These are phyloP conservation scores for Lichenostomus cassidix DNA, from an alignment of 2,113 vertebrate genomes.

Conservation along the genomic window DNA sequence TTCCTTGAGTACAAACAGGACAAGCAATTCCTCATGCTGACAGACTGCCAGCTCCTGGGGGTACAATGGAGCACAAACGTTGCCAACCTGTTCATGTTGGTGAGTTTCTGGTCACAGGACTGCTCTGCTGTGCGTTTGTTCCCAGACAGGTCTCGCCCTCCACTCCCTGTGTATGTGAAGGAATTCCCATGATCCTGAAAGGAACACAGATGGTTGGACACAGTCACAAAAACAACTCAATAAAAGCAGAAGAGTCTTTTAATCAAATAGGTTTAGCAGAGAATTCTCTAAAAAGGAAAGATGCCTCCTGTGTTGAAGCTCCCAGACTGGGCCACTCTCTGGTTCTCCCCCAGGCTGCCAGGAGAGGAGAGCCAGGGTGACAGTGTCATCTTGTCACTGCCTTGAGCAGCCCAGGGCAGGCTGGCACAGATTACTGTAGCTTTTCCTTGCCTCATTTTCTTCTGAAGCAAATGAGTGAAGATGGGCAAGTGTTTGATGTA, in stretches of 20 bases:
- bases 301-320: not conserved
- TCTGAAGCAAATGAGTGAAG: not conserved
- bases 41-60: not conserved
- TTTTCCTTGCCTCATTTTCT: not conserved
- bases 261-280: not conserved
- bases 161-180: conserved; percentile 96
- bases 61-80: fast-evolving
- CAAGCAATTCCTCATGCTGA: fast-evolving
- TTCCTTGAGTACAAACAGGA: not conserved
- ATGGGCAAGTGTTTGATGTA: fast-evolving
- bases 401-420: not conserved
- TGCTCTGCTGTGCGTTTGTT: conserved; percentile 97
- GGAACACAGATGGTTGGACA: fast-evolving
- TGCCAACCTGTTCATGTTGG: conserved; percentile 94
- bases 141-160: conserved; percentile 93
- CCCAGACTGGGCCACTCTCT: not conserved
- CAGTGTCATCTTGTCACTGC: not conserved
- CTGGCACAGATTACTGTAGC: not conserved
- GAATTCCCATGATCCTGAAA: conserved; percentile 92
- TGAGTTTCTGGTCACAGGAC: conserved; percentile 97
- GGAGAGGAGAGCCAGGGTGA: not conserved
- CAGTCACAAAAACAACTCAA: not conserved
- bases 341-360: not conserved
- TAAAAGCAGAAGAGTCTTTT: not conserved
- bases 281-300: not conserved